Evolutionary conservation across 37 sponge, comb jelly and placozoan species (phyloP), one percentile per base, ranked within the genome.

Genomic region (Halisarca cf. caerulea): DNA sequence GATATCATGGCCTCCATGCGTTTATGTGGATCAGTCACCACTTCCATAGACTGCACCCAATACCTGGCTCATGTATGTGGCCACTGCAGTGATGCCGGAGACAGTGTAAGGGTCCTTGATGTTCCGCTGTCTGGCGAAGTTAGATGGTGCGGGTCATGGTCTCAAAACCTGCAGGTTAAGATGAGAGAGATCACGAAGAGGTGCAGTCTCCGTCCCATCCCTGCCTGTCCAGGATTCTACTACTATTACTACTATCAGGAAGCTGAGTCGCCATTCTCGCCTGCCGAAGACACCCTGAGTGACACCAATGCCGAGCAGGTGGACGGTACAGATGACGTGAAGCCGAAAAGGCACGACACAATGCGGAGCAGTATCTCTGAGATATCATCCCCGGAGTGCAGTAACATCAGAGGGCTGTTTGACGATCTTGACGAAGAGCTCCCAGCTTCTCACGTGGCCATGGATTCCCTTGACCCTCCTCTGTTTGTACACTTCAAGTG

Each of bases 401-500:
- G 8, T 8, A 23, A 40, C 42, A 74, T 74, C 24, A 37, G 45
- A 36, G 77, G 14, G 1, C 77, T 74, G n/a, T 74, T 74, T 0
- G 42, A 40, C 41, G 77, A 74, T 23, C 24, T 40, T 44, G 45
- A 40, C 42, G 42, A 4, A 37, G 45, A 23, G 1, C 42, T 44
- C 18, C 36, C 42, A n/a, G 25, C 45, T 4, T 39, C 36, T 25
- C 11, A 6, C 51, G 51, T 47, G 51, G 69, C n/a, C 33, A 20
- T 74, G 44, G 42, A 37, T 41, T 15, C 77, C 0, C 42, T 44
- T 15, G 77, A 74, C 6, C 77, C 77, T 15, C 77, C 77, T 2
- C 44, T 74, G 24, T 74, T 74, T 40, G 45, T 74, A n/a, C 45
- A 74, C 44, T 74, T 74, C 25, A 39, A 44, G 15, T 74, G 45